phyloP scores from a whole-genome alignment of 1,140 invertebrate genomes.

The Cotesia vestalis region DNA sequence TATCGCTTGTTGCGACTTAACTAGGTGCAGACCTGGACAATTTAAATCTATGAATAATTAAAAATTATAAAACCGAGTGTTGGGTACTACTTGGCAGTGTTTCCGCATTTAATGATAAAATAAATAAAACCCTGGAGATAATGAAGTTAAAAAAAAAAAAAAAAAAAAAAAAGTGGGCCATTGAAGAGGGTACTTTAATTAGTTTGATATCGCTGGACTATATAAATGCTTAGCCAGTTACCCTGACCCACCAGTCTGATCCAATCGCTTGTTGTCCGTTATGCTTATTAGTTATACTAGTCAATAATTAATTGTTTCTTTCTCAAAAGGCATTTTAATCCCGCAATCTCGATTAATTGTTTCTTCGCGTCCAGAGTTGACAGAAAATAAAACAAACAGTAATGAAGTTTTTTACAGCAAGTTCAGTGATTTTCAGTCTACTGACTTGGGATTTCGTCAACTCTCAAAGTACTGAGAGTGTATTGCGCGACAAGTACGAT shows the following conservation, averaged over 20 bases:
- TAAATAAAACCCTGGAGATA: conserved; percentile 39
- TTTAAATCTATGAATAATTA: conserved; percentile 44
- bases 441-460: not conserved
- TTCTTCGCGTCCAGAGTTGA: too few species aligned
- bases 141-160: conserved; percentile 47
- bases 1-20: conserved; percentile 32
- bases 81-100: conserved; percentile 44
- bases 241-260: conserved; percentile 16
- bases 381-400: too few species aligned
- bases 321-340: not conserved
- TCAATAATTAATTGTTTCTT: conserved; percentile 1
- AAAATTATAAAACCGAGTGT: conserved; percentile 30
- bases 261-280: conserved; percentile 14
- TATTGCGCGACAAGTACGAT: conserved; percentile 55
- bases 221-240: conserved; percentile 46
- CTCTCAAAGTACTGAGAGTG: conserved; percentile 41
- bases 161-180: conserved; percentile 43
- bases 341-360: not conserved
- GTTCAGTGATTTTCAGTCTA: conserved; percentile 6
- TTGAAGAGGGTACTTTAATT: conserved; percentile 33
- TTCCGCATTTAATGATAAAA: conserved; percentile 53
- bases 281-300: conserved; percentile 17
- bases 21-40: conserved; percentile 43
- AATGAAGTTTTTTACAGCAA: not conserved
- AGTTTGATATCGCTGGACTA: conserved; percentile 49